These are phyloP conservation scores for Lemur catta DNA, from an alignment of 2,797 vertebrate genomes.

Conservation along the genomic window DNA sequence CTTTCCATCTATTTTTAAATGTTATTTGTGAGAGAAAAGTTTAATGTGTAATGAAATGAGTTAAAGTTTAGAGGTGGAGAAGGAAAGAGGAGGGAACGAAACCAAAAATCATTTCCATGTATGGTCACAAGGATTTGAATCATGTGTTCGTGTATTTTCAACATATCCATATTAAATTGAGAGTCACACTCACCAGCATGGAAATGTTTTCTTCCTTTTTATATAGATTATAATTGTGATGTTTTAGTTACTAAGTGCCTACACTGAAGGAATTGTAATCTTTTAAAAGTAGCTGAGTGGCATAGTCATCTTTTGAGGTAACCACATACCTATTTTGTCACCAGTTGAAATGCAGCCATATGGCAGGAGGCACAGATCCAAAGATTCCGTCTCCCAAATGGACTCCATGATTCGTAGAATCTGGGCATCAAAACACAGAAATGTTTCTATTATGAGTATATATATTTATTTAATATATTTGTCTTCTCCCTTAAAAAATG, in stretches of 20 bases:
- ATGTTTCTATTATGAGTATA: background rate
- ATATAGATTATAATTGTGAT: background rate
- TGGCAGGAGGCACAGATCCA: conserved; percentile 95
- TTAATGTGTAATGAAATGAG: conserved; percentile 57
- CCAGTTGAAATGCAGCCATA: conserved; percentile 99
- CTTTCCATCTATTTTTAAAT: conserved; percentile 66
- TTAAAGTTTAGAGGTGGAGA: background rate
- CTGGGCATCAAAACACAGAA: conserved; percentile 80
- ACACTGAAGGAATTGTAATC: background rate
- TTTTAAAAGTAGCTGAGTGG: background rate
- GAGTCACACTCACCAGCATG: background rate
- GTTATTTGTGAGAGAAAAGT: conserved; percentile 49
- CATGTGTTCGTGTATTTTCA: background rate
- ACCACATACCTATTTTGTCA: conserved; percentile 93
- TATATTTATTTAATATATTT: background rate
- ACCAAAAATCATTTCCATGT: conserved; percentile 6
- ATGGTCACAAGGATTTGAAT: conserved; percentile 27
- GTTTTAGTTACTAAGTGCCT: conserved; percentile 8
- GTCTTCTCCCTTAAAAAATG: conserved; percentile 38
- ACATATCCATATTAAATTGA: background rate
- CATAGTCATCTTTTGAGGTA: background rate
- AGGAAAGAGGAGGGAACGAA: background rate
- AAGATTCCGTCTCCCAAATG: conserved; percentile 97
- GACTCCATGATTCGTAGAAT: conserved; percentile 99
- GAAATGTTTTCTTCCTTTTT: conserved; percentile 20